A percentile compares a stretch with the other conserved stretches of the same genome.
phyloP scores from a whole-genome alignment of 1,140 invertebrate genomes.

The Diploscapter pachys region DNA sequence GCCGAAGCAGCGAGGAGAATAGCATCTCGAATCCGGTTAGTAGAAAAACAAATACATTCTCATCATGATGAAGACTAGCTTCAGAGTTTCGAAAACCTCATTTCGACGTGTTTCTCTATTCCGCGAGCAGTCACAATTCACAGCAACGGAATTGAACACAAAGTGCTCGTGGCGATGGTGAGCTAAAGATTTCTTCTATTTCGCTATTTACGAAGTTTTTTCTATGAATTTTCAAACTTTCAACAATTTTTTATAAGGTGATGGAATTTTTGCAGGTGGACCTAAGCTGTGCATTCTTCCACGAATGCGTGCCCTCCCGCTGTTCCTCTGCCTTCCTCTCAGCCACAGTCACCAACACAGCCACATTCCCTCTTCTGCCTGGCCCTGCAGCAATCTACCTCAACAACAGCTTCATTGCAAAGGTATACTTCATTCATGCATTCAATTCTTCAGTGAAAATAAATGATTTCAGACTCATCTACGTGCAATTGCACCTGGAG shows the following conservation, averaged over 20 bases:
- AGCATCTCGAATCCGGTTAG: slow-evolving; percentile 16
- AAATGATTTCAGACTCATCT: slow-evolving; percentile 43
- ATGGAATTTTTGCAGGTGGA: slow-evolving; percentile 47
- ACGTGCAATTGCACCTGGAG: slow-evolving; percentile 59
- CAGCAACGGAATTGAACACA: slow-evolving; percentile 57
- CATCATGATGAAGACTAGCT: slow-evolving; percentile 5
- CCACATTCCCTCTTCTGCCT: slow-evolving; percentile 58
- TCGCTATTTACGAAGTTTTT: not conserved
- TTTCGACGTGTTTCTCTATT: slow-evolving; percentile 60
- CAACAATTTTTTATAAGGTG: not conserved
- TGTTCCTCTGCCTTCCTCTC: slow-evolving; percentile 60
- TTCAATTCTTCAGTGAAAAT: not conserved
- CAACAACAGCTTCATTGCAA: slow-evolving; percentile 63
- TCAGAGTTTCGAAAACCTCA: slow-evolving; percentile 54
- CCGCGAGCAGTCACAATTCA: slow-evolving; percentile 55
- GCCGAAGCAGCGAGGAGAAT: slow-evolving; percentile 31
- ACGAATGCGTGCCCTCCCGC: slow-evolving; percentile 60
- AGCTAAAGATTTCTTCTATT: not conserved
- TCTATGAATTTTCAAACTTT: not conserved
- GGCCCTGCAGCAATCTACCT: slow-evolving; percentile 62
- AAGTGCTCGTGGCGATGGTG: slow-evolving; percentile 55
- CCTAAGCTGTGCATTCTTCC: slow-evolving; percentile 59
- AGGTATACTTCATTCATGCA: slow-evolving; percentile 44
- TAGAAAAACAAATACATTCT: not conserved
- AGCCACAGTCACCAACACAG: slow-evolving; percentile 59